Evolutionary conservation across 2,113 vertebrate genomes (phyloP).

Genomic region (Procapra przewalskii): DNA sequence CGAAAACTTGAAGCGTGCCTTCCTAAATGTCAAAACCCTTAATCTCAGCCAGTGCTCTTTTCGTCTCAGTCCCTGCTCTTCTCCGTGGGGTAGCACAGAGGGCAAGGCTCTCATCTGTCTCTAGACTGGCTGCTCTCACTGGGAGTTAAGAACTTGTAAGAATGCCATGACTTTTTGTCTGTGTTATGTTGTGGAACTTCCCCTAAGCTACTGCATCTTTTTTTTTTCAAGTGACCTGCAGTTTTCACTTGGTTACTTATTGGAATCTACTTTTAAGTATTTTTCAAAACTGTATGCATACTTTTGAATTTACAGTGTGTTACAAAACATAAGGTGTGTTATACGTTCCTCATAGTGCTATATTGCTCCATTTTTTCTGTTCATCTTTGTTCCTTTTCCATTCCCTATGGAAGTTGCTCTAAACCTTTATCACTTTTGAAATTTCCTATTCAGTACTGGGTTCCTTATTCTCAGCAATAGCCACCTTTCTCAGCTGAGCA

Average conservation of each 20-base stretch:
- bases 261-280: not conserved
- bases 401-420: not conserved
- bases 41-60: constrained; percentile 3
- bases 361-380: not conserved
- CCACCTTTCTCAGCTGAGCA: not conserved
- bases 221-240: not conserved
- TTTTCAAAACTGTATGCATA: not conserved
- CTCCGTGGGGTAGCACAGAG: not conserved
- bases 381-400: not conserved
- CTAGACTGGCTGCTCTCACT: not conserved
- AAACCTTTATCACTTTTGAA: not conserved
- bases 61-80: not conserved
- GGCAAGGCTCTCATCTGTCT: not conserved
- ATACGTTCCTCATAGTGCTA: not conserved
- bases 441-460: not conserved
- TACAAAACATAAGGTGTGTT: not conserved
- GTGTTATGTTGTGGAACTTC: not conserved
- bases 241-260: not conserved
- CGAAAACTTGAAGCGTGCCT: constrained; percentile 21
- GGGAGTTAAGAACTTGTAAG: not conserved
- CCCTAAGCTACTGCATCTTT: not conserved
- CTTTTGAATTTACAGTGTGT: not conserved
- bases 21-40: constrained; percentile 45
- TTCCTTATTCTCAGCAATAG: not conserved
- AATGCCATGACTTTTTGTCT: not conserved